Base-by-base conservation (phyloP, 1,140 invertebrate genomes). In the Drosophila sulfurigaster region DNA sequence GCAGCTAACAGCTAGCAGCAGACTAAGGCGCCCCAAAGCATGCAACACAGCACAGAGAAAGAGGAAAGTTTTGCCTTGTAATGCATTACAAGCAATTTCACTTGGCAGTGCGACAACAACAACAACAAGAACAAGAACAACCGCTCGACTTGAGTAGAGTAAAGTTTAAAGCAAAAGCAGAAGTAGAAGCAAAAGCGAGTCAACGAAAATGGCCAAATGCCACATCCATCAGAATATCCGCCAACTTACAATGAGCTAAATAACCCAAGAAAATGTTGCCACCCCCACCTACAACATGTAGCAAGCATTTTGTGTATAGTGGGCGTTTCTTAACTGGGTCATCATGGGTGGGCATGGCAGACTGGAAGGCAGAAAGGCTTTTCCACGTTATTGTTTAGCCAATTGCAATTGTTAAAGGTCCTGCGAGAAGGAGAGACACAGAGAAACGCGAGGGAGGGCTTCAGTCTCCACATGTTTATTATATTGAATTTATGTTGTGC, bases 51-150 rank as follows among this genome's bases (percentile, higher is more conserved):
- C 63, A 49, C n/a, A 15, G 51, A 32, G 51, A 54, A 15, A 32
- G n/a, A 25, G 10, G 80, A 89, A 88, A 89, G 67, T 88, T 87
- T 88, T 80, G 64, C 56, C 74, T 88, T 88, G 83, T 87, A 87
- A 87, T 87, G 83, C 83, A 88, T 88, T 89, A 88, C 85, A 88
- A 88, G 83, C 87, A 89, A 88, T 88, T 88, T 88, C 83, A 88
- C 83, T 89, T 73, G 79, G 77, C 77, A 75, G 41, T 54, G 43
- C 51, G 35, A 45, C 48, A 62, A 41, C 16, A 16, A 32, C 32
- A 30, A 41, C 54, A 45, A 64, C 46, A 49, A 45, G 25, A 35
- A 38, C 48, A 72, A 77, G 35, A 51, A 20, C 16, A 20, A 20
- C 2, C 20, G 56, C 28, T 49, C 20, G n/a, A 43, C 8, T 41